Evolutionary conservation across 2,888 invertebrate genomes (phyloP).

Genomic region (Yponomeuta plumbellus): DNA sequence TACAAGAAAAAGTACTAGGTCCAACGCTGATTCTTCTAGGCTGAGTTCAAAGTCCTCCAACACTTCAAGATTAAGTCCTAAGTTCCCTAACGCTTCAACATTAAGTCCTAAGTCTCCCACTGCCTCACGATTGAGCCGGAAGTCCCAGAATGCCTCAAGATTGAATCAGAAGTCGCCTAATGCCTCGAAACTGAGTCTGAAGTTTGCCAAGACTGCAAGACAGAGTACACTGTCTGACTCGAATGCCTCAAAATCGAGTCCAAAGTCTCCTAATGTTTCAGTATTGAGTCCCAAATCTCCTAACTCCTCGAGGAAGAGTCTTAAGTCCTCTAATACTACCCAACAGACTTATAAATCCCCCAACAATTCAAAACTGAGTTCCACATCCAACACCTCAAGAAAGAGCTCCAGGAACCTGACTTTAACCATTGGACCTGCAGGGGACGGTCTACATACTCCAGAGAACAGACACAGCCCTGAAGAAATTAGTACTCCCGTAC

Average conservation of each 20-base stretch:
- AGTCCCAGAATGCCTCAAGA: background rate
- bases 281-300: background rate
- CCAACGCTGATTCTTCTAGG: background rate
- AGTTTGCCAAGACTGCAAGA: background rate
- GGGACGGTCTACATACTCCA: slow-evolving; percentile 44
- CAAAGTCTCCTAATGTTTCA: background rate
- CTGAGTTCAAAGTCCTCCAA: background rate
- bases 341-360: background rate
- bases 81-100: background rate
- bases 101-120: background rate
- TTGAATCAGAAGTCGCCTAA: background rate
- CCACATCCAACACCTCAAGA: background rate
- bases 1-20: background rate
- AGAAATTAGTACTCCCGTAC: slow-evolving; percentile 50
- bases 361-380: background rate
- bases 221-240: background rate
- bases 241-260: background rate
- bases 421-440: slow-evolving; percentile 9
- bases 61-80: background rate
- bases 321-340: background rate
- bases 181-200: background rate
- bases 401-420: background rate
- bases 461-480: slow-evolving; percentile 44
- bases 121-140: background rate
- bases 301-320: background rate